phyloP scores from a whole-genome alignment of 2,113 vertebrate genomes.

The Hemibagrus wyckioides region DNA sequence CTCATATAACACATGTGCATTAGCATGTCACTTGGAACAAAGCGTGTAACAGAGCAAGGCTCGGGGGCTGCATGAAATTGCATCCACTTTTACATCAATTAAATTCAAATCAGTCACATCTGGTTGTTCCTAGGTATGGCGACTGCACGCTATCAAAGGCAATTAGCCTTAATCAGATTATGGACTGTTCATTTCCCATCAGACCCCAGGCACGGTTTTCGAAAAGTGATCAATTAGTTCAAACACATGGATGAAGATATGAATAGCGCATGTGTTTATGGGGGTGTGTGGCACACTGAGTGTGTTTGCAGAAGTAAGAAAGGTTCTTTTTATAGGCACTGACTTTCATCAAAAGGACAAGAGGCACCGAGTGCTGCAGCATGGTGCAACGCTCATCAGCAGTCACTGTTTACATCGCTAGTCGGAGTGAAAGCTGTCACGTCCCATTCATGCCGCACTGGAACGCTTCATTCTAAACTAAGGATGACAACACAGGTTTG shows the following conservation, averaged over 20 bases:
- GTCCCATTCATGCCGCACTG: not conserved
- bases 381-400: not conserved
- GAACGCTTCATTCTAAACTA: not conserved
- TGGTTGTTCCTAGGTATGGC: slow-evolving; percentile 36
- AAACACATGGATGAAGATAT: slow-evolving; percentile 26
- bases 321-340: not conserved
- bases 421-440: slow-evolving; percentile 28
- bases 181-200: slow-evolving; percentile 40
- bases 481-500: slow-evolving; percentile 12
- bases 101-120: slow-evolving; percentile 45
- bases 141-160: slow-evolving; percentile 34
- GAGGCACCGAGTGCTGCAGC: not conserved
- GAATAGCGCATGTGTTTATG: not conserved
- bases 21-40: slow-evolving; percentile 2
- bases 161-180: slow-evolving; percentile 52
- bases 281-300: not conserved
- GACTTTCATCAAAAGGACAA: slow-evolving; percentile 27
- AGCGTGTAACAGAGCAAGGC: not conserved
- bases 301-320: not conserved
- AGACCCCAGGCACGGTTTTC: slow-evolving; percentile 22
- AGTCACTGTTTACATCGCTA: slow-evolving; percentile 18
- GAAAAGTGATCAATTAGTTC: slow-evolving; percentile 23
- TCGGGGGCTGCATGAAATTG: slow-evolving; percentile 36
- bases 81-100: slow-evolving; percentile 49
- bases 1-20: not conserved